Evolutionary conservation across 2,113 vertebrate species (phyloP).

Genomic region (Limnothrissa miodon): DNA sequence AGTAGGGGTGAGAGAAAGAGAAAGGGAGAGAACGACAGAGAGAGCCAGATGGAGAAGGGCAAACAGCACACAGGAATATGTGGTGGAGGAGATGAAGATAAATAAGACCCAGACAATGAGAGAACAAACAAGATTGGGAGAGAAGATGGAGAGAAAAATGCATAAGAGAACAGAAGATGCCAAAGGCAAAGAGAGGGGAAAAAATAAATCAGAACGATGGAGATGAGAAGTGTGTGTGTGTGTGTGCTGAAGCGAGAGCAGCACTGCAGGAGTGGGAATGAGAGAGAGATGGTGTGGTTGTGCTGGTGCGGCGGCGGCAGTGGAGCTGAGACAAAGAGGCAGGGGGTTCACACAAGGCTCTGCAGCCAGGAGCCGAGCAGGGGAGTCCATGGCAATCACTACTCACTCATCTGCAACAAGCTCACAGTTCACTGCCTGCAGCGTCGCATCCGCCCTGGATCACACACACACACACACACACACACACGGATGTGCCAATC

Average conservation of each 20-base stretch:
- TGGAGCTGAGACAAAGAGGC: background rate
- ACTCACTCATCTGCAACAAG: conserved; percentile 2
- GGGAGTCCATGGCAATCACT: background rate
- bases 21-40: background rate
- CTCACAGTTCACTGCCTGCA: background rate
- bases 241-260: background rate
- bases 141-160: background rate
- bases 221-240: background rate
- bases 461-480: background rate
- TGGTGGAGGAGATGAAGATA: background rate
- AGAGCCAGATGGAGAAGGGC: background rate
- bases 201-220: background rate
- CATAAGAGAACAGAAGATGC: background rate
- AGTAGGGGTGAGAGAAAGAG: background rate
- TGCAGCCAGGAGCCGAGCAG: background rate
- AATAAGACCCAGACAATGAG: background rate
- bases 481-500: background rate
- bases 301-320: background rate
- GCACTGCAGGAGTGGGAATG: conserved; percentile 10
- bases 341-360: background rate
- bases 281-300: background rate
- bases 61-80: background rate
- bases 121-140: background rate
- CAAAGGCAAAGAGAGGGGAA: background rate
- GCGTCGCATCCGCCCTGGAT: background rate